phyloP scores from a whole-genome alignment of 2,797 vertebrate species.

The Siniperca undulata region DNA sequence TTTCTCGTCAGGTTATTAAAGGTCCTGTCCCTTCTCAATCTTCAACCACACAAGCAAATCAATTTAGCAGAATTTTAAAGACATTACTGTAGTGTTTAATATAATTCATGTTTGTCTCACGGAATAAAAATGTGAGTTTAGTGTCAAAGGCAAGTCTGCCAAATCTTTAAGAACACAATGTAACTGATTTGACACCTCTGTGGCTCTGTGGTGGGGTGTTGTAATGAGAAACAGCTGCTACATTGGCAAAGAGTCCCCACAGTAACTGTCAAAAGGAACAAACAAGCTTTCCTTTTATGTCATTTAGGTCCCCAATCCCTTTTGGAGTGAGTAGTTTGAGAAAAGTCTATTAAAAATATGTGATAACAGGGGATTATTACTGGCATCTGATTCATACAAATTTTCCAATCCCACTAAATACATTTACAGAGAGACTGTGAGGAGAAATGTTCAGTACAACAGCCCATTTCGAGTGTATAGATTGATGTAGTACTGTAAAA shows the following conservation, averaged over 20 bases:
- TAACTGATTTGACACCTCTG: constrained; percentile 30
- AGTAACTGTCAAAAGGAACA: constrained; percentile 10
- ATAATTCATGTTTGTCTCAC: neutral
- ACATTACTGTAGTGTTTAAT: neutral
- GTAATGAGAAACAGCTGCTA: constrained; percentile 51
- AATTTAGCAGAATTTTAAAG: neutral
- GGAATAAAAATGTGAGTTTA: neutral
- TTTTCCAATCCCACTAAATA: neutral
- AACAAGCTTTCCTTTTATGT: constrained; percentile 6
- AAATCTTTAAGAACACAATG: constrained; percentile 17
- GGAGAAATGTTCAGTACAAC: neutral
- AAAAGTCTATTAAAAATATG: neutral
- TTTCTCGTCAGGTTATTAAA: neutral
- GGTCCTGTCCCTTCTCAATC: neutral
- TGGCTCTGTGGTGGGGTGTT: constrained; percentile 8
- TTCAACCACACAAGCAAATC: neutral
- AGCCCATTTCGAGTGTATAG: neutral
- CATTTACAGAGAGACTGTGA: neutral
- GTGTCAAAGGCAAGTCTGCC: neutral
- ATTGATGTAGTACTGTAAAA: neutral
- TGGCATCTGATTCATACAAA: neutral
- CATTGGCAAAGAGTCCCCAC: constrained; percentile 14
- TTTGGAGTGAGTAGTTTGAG: neutral
- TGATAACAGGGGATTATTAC: neutral
- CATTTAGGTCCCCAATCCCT: neutral